These are phyloP conservation scores for Saiga tatarica DNA, from an alignment of 2,113 vertebrate species.

Conservation along the genomic window DNA sequence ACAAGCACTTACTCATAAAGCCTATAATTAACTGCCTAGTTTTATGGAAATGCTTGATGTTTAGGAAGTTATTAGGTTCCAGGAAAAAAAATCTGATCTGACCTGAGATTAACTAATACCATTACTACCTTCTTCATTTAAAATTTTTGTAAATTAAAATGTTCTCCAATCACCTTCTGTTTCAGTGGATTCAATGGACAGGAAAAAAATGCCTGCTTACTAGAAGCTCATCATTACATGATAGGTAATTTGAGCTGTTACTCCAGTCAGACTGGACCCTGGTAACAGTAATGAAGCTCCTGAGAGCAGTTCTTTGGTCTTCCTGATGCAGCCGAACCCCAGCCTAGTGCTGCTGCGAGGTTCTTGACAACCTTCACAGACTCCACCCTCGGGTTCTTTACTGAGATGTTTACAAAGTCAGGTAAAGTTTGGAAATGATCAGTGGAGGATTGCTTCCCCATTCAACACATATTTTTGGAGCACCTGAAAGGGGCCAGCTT, in stretches of 20 bases:
- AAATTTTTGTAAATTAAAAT: slow-evolving; percentile 61
- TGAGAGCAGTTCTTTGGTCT: not conserved
- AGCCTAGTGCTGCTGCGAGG: no score
- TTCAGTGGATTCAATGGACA: slow-evolving; percentile 49
- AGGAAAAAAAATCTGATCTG: slow-evolving; percentile 25
- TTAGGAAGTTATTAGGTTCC: slow-evolving; percentile 63
- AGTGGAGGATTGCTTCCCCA: not conserved
- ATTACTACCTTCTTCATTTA: slow-evolving; percentile 55
- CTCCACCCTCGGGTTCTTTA: not conserved
- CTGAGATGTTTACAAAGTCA: not conserved
- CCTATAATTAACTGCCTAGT: slow-evolving; percentile 59
- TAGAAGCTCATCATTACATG: not conserved
- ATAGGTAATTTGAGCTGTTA: not conserved
- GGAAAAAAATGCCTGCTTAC: slow-evolving; percentile 9
- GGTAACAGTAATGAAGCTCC: not conserved
- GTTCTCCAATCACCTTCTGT: slow-evolving; percentile 36
- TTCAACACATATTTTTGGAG: not conserved
- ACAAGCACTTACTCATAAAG: slow-evolving; percentile 42
- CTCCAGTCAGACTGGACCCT: not conserved
- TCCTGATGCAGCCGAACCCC: not conserved
- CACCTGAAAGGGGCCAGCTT: not conserved
- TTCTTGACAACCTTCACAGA: not conserved
- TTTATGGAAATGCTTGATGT: slow-evolving; percentile 67
- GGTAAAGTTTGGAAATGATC: not conserved
- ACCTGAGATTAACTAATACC: slow-evolving; percentile 60